Percentiles rank a stretch among this genome's conserved stretches.
Conservation (phyloP, 2,113 vertebrate genomes). For the Alectura lathami region DNA sequence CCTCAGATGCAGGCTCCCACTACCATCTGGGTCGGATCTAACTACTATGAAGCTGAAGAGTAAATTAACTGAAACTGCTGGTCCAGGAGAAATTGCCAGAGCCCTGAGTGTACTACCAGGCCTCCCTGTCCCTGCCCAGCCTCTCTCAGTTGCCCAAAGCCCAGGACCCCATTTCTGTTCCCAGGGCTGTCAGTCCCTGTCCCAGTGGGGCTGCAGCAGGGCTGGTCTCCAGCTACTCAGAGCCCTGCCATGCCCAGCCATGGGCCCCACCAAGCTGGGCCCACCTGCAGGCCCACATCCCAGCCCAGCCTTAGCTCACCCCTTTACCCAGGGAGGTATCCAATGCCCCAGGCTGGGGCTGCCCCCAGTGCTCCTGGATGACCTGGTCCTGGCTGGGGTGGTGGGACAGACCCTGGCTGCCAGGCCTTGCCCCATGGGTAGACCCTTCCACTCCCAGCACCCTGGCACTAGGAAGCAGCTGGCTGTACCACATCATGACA, state of each 20-base stretch:
- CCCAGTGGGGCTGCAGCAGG: no score
- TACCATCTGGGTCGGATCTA: background rate
- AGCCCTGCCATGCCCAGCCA: no score
- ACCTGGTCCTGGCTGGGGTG: background rate
- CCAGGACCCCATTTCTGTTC: no score
- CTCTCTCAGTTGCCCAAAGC: no score
- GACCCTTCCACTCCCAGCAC: background rate
- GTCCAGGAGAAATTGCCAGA: background rate
- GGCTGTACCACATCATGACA: background rate
- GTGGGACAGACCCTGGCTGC: background rate
- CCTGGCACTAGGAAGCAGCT: background rate
- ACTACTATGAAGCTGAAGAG: background rate
- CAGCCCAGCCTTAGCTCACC: background rate
- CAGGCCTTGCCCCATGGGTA: no score
- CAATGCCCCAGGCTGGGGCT: accelerated
- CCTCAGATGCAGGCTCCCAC: background rate
- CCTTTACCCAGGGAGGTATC: background rate
- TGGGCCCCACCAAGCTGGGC: no score
- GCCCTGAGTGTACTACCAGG: no score
- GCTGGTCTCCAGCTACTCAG: no score
- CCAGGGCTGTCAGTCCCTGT: no score
- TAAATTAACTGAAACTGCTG: background rate
- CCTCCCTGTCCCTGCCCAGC: no score
- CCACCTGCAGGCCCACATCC: background rate
- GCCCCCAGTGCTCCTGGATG: accelerated